Conservation (phyloP, 2,113 vertebrate species). For the Ptilorrhoa leucosticta region DNA sequence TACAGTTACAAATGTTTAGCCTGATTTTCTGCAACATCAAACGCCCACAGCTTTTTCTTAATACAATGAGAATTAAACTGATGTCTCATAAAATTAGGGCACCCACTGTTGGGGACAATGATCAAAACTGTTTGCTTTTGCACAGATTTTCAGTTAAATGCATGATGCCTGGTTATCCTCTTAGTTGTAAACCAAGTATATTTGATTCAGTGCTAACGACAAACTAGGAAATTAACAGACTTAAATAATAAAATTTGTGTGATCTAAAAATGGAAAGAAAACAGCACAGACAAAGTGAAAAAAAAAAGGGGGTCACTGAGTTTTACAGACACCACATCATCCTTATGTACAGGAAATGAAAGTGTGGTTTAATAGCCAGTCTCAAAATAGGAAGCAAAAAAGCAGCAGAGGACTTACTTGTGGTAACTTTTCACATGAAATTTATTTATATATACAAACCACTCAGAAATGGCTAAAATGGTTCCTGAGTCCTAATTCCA, state of each 20-base stretch:
- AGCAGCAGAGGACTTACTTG: background rate
- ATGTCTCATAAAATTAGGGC: constrained; percentile 47
- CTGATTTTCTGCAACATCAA: background rate
- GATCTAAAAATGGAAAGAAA: background rate
- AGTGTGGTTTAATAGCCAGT: background rate
- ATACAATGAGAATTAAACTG: constrained; percentile 37
- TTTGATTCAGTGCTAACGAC: background rate
- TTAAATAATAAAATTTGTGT: background rate
- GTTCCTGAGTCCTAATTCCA: background rate
- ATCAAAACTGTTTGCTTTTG: background rate
- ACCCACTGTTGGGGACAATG: background rate
- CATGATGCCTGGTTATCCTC: background rate
- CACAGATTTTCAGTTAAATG: background rate
- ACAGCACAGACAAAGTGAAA: background rate
- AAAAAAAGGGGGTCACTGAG: background rate
- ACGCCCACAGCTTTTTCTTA: constrained; percentile 5
- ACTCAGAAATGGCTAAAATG: background rate
- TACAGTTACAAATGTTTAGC: background rate
- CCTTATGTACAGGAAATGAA: background rate
- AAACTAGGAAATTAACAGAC: background rate
- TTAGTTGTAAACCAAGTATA: background rate
- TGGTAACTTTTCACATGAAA: background rate
- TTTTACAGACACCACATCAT: background rate
- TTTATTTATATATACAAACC: background rate
- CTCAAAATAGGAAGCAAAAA: constrained; percentile 1